These are phyloP conservation scores for Gorsachius goisagi DNA, from an alignment of 2,113 vertebrate species.

Conservation along the genomic window DNA sequence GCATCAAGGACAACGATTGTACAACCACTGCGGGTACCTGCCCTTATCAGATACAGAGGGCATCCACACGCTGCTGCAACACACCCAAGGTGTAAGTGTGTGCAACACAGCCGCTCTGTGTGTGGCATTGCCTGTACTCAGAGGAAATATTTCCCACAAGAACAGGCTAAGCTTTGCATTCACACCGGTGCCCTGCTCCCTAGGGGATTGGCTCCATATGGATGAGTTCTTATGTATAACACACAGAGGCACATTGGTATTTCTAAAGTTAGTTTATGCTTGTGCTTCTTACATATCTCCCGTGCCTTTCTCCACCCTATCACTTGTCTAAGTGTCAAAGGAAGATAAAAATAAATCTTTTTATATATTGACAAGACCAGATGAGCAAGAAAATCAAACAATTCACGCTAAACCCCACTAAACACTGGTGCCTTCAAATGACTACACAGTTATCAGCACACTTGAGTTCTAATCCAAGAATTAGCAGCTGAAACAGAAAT, in stretches of 20 bases:
- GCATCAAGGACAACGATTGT: background rate
- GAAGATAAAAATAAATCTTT: background rate
- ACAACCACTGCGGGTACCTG: background rate
- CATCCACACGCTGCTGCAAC: background rate
- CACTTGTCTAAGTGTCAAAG: background rate
- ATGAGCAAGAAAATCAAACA: background rate
- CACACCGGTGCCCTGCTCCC: background rate
- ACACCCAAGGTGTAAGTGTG: fast-evolving
- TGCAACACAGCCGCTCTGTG: background rate
- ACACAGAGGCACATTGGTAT: background rate
- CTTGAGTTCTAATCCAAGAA: background rate
- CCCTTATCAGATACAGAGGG: background rate
- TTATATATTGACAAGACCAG: background rate
- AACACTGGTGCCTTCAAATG: background rate
- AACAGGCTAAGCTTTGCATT: background rate
- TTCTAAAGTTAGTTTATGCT: background rate
- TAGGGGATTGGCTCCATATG: background rate
- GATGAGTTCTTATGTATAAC: background rate
- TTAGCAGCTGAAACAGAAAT: background rate
- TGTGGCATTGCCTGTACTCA: background rate
- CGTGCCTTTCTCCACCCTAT: background rate
- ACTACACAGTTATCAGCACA: background rate
- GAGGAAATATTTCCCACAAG: slow-evolving; percentile 9
- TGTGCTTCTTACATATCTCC: fast-evolving
- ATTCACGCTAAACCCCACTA: background rate